These are phyloP conservation scores for Galeopsomyia nigrocyanea DNA, from an alignment of 2,888 invertebrate genomes.

Conservation along the genomic window DNA sequence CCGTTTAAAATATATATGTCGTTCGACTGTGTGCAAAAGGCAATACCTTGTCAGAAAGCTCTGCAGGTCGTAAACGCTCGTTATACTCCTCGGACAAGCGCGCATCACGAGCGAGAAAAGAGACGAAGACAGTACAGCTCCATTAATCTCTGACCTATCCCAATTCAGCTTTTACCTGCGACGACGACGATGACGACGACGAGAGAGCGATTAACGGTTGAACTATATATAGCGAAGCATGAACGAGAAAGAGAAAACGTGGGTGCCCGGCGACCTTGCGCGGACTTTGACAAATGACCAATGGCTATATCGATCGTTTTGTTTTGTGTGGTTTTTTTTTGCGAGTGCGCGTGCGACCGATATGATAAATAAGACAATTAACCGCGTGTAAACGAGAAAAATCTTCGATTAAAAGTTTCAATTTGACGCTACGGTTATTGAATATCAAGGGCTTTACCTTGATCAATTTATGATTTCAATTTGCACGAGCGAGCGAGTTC, in stretches of 20 bases:
- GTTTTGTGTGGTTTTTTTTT: constrained; percentile 3
- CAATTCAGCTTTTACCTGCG: constrained; percentile 40
- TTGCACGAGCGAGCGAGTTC: neutral
- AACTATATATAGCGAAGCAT: constrained; percentile 38
- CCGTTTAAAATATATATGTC: no score
- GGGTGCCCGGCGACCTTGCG: constrained; percentile 31
- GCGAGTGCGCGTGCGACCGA: no score
- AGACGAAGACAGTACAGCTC: neutral
- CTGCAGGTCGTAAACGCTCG: constrained; percentile 19
- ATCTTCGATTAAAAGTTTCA: constrained; percentile 40
- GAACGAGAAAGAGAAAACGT: neutral
- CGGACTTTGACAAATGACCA: constrained; percentile 39
- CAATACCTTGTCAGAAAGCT: neutral
- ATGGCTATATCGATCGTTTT: constrained; percentile 32
- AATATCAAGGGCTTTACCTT: constrained; percentile 12
- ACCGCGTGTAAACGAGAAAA: constrained; percentile 13
- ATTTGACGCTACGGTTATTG: constrained; percentile 27
- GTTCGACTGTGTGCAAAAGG: no score
- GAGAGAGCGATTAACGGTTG: constrained; percentile 42
- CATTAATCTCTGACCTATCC: constrained; percentile 45
- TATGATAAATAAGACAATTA: constrained; percentile 40
- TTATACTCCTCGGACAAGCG: constrained; percentile 4
- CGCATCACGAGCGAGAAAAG: neutral
- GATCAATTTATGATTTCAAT: constrained; percentile 40
- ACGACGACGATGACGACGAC: neutral